Conservation (phyloP, 1,140 invertebrate species). For the Calephelis nemesis region DNA sequence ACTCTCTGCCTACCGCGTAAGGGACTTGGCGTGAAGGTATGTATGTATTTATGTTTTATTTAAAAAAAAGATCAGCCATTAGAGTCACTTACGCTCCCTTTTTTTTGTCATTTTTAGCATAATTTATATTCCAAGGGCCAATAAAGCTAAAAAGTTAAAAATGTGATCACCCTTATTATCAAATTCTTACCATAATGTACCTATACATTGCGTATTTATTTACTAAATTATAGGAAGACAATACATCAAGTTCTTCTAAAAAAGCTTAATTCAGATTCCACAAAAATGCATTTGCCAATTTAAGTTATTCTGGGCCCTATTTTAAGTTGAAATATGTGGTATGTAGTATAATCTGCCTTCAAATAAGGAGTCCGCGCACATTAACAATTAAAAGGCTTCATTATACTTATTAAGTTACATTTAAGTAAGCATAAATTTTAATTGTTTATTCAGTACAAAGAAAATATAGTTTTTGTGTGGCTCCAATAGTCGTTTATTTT, state of each 20-base stretch:
- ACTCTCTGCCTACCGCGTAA: no score
- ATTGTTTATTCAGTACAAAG: conserved; percentile 5
- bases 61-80: no score
- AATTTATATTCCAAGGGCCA: no score
- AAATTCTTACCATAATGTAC: no score
- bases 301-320: neutral
- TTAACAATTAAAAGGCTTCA: conserved; percentile 25
- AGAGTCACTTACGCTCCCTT: no score
- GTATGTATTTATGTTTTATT: no score
- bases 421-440: conserved; percentile 18
- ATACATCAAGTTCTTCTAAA: neutral
- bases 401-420: conserved; percentile 28
- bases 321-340: conserved; percentile 19
- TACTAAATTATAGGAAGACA: neutral
- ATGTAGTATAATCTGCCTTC: conserved; percentile 19
- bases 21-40: no score
- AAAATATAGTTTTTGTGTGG: neutral
- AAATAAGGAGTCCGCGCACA: conserved; percentile 22
- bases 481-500: neutral
- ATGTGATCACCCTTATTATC: no score
- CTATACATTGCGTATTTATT: no score
- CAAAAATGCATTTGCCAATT: conserved; percentile 1
- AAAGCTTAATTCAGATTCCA: conserved; percentile 1
- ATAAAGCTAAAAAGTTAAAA: no score
- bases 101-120: no score